Evolutionary conservation across 2,113 vertebrate species (phyloP).

Genomic region (Myotis lucifugus): DNA sequence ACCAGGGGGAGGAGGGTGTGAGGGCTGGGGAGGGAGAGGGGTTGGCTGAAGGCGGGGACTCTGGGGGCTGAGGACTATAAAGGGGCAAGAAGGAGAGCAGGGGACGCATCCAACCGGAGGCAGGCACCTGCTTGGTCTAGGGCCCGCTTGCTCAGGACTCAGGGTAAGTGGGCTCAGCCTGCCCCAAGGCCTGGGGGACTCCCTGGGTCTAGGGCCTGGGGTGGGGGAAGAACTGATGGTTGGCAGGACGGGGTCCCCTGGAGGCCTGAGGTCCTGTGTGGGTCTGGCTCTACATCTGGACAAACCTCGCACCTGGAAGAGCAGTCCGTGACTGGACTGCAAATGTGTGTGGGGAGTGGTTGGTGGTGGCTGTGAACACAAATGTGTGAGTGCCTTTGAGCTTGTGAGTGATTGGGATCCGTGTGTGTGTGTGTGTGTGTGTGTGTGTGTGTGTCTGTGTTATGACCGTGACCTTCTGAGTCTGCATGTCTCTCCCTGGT

Average conservation of each 20-base stretch:
- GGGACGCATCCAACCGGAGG: not conserved
- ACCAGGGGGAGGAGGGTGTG: not conserved
- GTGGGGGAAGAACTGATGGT: not conserved
- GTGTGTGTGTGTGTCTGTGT: not conserved
- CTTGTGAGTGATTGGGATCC: not conserved
- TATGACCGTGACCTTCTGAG: accelerated
- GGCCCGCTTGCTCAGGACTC: not conserved
- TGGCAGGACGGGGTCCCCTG: not conserved
- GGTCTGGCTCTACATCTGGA: not conserved
- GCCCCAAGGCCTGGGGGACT: not conserved
- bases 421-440: not conserved
- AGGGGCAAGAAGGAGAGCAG: not conserved
- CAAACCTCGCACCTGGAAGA: not conserved
- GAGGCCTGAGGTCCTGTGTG: not conserved
- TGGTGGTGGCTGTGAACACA: not conserved
- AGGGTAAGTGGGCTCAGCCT: slow-evolving; percentile 51
- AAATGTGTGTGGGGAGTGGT: accelerated
- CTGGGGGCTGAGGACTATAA: slow-evolving; percentile 63
- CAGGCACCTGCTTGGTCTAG: not conserved
- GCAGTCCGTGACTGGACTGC: not conserved
- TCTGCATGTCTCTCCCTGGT: not conserved
- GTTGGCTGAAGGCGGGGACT: slow-evolving; percentile 61
- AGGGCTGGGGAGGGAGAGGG: not conserved
- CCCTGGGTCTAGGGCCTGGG: not conserved
- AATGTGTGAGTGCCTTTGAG: not conserved